phyloP scores from a whole-genome alignment of 2,113 vertebrate genomes.

The rabbit (Oryctolagus cuniculus) region DNA sequence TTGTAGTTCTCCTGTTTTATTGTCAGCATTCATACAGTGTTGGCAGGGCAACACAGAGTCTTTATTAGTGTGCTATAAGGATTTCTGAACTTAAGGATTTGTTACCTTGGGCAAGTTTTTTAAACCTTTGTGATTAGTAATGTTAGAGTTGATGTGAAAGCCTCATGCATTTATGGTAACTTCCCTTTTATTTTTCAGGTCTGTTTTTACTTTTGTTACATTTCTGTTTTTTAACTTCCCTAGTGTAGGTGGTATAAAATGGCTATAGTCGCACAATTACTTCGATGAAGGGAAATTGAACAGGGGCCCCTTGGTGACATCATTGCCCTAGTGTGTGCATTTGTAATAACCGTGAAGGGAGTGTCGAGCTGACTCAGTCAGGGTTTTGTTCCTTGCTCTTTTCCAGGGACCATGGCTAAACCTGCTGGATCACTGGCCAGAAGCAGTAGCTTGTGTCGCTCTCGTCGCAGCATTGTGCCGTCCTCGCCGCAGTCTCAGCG shows the following conservation, averaged over 20 bases:
- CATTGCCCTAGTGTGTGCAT: too few relatives aligned
- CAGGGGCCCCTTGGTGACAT: background rate
- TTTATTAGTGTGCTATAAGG: background rate
- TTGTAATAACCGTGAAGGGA: background rate
- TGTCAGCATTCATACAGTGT: background rate
- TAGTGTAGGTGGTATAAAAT: background rate
- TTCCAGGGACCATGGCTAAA: slow-evolving; percentile 90
- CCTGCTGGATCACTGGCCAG: slow-evolving; percentile 91
- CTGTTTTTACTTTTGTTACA: slow-evolving; percentile 8
- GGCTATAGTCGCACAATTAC: background rate
- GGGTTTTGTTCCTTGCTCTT: slow-evolving; percentile 15
- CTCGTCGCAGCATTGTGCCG: slow-evolving; percentile 93
- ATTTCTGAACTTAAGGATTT: slow-evolving; percentile 42
- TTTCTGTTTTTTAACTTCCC: background rate
- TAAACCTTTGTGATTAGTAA: background rate
- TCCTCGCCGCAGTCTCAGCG: slow-evolving; percentile 91
- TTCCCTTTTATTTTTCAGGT: slow-evolving; percentile 32
- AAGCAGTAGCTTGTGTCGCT: slow-evolving; percentile 96
- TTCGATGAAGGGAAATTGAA: background rate
- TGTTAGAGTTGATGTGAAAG: background rate
- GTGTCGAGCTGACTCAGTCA: accelerated
- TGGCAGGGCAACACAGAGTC: background rate
- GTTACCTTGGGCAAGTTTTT: background rate
- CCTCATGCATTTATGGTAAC: background rate
- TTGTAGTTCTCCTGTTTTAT: background rate